Conservation (phyloP, 2,797 vertebrate species). For the Denticeps clupeoides region DNA sequence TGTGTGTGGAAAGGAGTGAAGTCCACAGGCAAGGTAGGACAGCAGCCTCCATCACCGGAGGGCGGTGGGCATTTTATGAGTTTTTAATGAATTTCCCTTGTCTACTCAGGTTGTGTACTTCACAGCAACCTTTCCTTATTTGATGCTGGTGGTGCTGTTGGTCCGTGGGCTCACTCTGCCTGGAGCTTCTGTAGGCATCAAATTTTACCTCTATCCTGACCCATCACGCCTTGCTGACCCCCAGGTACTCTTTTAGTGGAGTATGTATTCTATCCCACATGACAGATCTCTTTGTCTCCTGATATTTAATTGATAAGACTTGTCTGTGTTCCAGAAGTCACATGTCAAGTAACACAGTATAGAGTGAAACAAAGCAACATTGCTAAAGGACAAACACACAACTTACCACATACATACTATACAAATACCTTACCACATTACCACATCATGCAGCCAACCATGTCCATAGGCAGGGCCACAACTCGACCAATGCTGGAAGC, state of each 20-base stretch:
- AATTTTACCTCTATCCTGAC: conserved; percentile 91
- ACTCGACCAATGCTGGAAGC: too few species aligned
- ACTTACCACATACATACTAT: too few species aligned
- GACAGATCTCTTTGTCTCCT: not conserved
- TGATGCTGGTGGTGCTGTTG: conserved; percentile 83
- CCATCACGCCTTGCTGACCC: conserved; percentile 75
- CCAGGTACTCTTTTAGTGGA: conserved; percentile 45
- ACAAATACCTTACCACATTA: too few species aligned
- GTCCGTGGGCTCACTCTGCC: conserved; percentile 85
- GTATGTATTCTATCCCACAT: not conserved
- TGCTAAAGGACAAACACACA: too few species aligned
- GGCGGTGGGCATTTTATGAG: not conserved
- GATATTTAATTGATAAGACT: too few species aligned
- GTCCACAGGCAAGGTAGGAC: conserved; percentile 81
- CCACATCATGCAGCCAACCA: too few species aligned
- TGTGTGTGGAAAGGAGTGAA: conserved; percentile 95
- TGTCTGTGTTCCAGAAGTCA: too few species aligned
- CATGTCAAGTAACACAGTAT: too few species aligned
- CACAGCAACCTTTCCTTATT: conserved; percentile 87
- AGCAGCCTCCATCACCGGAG: not conserved
- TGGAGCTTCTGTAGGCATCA: conserved; percentile 77
- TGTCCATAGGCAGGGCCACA: too few species aligned
- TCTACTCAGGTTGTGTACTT: conserved; percentile 74
- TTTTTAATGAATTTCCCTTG: not conserved
- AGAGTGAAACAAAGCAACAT: too few species aligned